Percentiles rank a stretch among this genome's conserved stretches.
These are phyloP conservation scores for Lagopus leucura DNA, from an alignment of 2,113 vertebrate species.

Conservation along the genomic window DNA sequence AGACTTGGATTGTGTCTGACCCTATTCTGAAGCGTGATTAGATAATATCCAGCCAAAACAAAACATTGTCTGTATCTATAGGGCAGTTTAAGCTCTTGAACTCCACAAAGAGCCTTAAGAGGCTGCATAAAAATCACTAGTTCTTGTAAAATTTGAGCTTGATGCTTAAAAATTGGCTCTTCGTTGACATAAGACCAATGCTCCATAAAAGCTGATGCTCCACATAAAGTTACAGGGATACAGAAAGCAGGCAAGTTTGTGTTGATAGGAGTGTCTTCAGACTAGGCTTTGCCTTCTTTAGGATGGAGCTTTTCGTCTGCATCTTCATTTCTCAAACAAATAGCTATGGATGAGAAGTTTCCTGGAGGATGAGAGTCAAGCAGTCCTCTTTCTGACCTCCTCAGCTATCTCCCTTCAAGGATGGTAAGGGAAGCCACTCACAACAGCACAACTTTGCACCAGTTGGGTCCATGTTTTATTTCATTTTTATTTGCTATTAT, in stretches of 20 bases:
- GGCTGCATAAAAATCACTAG: not conserved
- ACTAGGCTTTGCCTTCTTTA: not conserved
- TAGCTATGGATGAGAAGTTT: not conserved
- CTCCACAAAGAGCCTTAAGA: not conserved
- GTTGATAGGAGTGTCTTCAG: not conserved
- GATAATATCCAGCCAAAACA: not conserved
- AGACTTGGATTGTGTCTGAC: not conserved
- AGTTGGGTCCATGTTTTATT: not conserved
- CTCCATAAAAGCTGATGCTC: not conserved
- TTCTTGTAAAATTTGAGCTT: not conserved
- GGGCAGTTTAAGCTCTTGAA: not conserved
- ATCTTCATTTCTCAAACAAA: not conserved
- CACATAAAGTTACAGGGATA: fast-evolving
- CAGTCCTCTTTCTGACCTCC: not conserved
- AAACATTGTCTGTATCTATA: not conserved
- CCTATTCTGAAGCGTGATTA: slow-evolving; percentile 15
- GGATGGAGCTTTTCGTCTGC: not conserved
- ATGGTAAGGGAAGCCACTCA: not conserved
- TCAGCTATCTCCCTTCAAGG: not conserved
- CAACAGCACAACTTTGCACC: not conserved
- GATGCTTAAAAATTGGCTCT: not conserved
- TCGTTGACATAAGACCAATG: not conserved
- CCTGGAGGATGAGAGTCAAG: not conserved
- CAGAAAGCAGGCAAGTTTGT: not conserved
- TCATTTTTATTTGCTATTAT: not conserved